A percentile compares a stretch with the other conserved stretches of the same genome.
phyloP scores from a whole-genome alignment of 2,888 invertebrate species.

The Hybos culiciformis region DNA sequence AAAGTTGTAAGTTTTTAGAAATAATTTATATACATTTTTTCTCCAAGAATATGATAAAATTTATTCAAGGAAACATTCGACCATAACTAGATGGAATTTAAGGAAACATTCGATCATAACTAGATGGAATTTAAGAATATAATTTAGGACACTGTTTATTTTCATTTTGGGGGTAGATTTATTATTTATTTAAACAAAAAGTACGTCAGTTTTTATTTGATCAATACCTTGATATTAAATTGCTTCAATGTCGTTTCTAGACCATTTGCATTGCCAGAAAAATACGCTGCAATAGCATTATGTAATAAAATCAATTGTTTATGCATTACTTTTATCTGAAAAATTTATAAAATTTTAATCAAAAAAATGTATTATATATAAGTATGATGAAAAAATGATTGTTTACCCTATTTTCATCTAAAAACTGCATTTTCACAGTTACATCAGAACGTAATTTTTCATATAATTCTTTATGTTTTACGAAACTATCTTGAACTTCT shows the following conservation, averaged over 20 bases:
- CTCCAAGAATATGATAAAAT: too few relatives aligned
- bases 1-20: too few relatives aligned
- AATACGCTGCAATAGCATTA: slow-evolving; percentile 93
- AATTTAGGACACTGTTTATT: background rate
- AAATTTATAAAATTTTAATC: slow-evolving; percentile 11
- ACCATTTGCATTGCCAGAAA: slow-evolving; percentile 89
- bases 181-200: background rate
- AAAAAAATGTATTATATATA: background rate
- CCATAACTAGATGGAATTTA: too few relatives aligned
- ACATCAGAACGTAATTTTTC: slow-evolving; percentile 89
- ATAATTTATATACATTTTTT: too few relatives aligned
- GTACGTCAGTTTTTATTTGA: background rate
- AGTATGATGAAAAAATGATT: background rate
- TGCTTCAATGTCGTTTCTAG: slow-evolving; percentile 88
- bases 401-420: slow-evolving; percentile 90
- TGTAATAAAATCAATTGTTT: slow-evolving; percentile 91
- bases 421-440: slow-evolving; percentile 85
- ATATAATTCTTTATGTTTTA: slow-evolving; percentile 76
- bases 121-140: background rate
- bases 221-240: slow-evolving; percentile 73
- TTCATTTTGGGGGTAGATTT: background rate
- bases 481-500: slow-evolving; percentile 68
- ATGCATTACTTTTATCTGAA: slow-evolving; percentile 97
- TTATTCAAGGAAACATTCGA: too few relatives aligned
- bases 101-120: background rate